phyloP scores from a whole-genome alignment of 2,888 invertebrate genomes.

The Pandemis heparana region DNA sequence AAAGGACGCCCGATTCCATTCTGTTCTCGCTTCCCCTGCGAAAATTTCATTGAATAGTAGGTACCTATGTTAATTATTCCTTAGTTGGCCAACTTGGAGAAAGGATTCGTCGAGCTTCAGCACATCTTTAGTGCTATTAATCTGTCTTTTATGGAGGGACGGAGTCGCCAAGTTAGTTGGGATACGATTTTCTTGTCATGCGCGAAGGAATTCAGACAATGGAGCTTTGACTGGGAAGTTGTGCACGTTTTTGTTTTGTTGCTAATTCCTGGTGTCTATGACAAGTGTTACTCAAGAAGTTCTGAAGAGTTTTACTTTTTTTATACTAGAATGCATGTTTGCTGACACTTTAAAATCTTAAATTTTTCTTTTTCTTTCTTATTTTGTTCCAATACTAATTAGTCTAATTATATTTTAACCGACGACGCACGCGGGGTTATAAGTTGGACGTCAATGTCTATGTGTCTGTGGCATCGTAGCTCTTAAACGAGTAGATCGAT shows the following conservation, averaged over 20 bases:
- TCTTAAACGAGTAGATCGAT: no score
- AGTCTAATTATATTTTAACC: no score
- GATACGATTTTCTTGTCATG: conserved; percentile 49
- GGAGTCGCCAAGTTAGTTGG: conserved; percentile 44
- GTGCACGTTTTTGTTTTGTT: conserved; percentile 31
- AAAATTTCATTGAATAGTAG: conserved; percentile 71
- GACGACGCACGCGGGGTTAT: no score
- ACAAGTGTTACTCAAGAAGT: background rate
- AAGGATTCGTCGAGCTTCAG: conserved; percentile 58
- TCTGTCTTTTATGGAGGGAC: conserved; percentile 52
- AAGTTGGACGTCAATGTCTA: no score
- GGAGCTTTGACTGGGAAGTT: conserved; percentile 42
- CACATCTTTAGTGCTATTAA: conserved; percentile 62
- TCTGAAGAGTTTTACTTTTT: background rate
- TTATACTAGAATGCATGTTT: no score
- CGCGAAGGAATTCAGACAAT: conserved; percentile 48
- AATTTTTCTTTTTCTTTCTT: no score
- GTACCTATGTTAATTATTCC: conserved; percentile 46
- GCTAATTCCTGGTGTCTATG: background rate
- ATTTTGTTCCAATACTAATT: no score
- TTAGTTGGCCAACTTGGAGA: conserved; percentile 50
- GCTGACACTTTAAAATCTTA: no score
- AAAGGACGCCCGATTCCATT: conserved; percentile 67
- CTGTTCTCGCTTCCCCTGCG: conserved; percentile 64
- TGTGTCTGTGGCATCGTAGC: no score